phyloP scores from a whole-genome alignment of 2,113 vertebrate species.

The Microtus richardsoni region DNA sequence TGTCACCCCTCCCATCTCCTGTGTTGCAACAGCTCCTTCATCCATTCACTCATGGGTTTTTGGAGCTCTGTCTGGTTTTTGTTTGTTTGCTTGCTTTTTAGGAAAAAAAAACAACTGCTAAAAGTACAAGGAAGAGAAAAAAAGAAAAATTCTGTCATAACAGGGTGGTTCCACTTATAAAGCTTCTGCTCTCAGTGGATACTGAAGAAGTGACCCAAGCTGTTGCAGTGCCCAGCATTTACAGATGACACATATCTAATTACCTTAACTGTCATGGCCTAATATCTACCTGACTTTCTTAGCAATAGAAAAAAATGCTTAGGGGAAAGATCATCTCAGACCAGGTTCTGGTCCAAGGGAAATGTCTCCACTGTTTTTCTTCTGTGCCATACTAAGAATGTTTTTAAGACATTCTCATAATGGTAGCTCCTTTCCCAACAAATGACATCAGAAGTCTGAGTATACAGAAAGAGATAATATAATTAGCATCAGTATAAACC shows the following conservation, averaged over 20 bases:
- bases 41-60: neutral
- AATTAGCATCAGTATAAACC: too few relatives aligned
- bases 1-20: neutral
- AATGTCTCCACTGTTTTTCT: neutral
- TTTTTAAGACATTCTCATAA: neutral
- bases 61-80: neutral
- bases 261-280: too few relatives aligned
- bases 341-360: neutral
- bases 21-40: neutral
- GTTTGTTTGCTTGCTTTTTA: neutral
- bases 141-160: neutral
- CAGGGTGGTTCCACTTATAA: too few relatives aligned
- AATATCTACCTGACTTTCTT: neutral
- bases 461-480: neutral
- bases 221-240: neutral
- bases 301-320: neutral
- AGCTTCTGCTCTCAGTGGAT: neutral
- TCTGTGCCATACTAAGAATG: neutral
- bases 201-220: neutral
- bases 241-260: neutral
- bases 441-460: neutral
- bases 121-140: neutral
- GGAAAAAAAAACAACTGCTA: neutral
- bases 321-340: neutral
- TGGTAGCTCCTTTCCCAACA: neutral